Evolutionary conservation across 2,888 invertebrate genomes (phyloP).

Genomic region (Ectropis crepuscularia): DNA sequence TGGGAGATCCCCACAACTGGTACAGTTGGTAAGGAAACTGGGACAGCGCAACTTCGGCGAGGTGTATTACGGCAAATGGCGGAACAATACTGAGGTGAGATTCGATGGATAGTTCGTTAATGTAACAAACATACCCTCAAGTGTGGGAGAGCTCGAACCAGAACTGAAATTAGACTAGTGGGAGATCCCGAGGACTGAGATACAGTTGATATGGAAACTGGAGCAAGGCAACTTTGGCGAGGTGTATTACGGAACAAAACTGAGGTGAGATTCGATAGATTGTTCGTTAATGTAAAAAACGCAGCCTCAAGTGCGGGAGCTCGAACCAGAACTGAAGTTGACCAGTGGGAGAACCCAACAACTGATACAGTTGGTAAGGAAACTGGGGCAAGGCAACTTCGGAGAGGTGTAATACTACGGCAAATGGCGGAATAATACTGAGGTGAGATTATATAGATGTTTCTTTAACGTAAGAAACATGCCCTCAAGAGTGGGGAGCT

Average conservation of each 20-base stretch:
- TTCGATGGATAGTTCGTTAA: too few relatives aligned
- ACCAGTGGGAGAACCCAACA: neutral
- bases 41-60: constrained; percentile 99
- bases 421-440: constrained; percentile 95
- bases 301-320: neutral
- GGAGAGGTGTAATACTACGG: neutral
- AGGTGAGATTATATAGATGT: constrained; percentile 68
- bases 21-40: constrained; percentile 93
- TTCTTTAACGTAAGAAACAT: neutral
- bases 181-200: neutral
- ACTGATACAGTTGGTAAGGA: neutral
- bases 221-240: neutral
- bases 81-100: constrained; percentile 92
- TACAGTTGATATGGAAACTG: constrained; percentile 57
- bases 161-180: too few relatives aligned
- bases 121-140: too few relatives aligned
- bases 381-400: neutral
- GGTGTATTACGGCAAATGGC: constrained; percentile 98
- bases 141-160: neutral
- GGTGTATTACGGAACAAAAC: constrained; percentile 88
- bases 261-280: constrained; percentile 80
- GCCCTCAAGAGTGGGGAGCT: neutral
- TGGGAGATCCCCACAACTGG: constrained; percentile 97
- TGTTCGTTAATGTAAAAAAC: neutral
- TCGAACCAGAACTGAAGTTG: neutral